A percentile compares a stretch with the other conserved stretches of the same genome.
Evolutionary conservation across 2,113 vertebrate genomes (phyloP).

Genomic region (Burhinus oedicnemus): DNA sequence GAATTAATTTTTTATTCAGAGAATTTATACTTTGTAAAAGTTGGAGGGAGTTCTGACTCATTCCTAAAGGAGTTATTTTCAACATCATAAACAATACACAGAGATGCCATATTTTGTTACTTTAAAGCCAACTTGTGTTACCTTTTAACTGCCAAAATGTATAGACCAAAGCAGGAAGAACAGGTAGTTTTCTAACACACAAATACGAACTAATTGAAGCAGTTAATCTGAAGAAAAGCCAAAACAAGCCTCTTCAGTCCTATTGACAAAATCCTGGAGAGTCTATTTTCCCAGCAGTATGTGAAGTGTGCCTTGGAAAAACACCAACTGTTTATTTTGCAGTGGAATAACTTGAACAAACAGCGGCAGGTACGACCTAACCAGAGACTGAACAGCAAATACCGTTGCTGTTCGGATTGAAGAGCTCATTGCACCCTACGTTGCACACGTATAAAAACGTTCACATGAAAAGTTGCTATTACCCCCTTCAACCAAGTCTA

Average conservation of each 20-base stretch:
- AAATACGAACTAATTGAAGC: background rate
- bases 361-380: background rate
- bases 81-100: background rate
- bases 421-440: background rate
- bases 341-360: background rate
- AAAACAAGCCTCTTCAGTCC: background rate
- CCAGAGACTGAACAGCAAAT: background rate
- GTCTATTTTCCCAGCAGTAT: background rate
- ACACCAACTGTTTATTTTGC: background rate
- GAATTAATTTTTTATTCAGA: background rate
- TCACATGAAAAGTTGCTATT: background rate
- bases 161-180: background rate
- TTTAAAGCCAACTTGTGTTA: background rate
- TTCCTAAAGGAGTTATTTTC: background rate
- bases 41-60: background rate
- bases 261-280: background rate
- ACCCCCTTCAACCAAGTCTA: background rate
- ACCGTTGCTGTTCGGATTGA: background rate
- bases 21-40: background rate
- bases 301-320: background rate
- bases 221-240: background rate
- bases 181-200: background rate
- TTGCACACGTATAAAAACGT: fast-evolving
- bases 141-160: background rate
- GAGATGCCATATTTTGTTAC: background rate